Base-by-base conservation (phyloP, 2,888 invertebrate genomes). In the Chymomyza amoena region DNA sequence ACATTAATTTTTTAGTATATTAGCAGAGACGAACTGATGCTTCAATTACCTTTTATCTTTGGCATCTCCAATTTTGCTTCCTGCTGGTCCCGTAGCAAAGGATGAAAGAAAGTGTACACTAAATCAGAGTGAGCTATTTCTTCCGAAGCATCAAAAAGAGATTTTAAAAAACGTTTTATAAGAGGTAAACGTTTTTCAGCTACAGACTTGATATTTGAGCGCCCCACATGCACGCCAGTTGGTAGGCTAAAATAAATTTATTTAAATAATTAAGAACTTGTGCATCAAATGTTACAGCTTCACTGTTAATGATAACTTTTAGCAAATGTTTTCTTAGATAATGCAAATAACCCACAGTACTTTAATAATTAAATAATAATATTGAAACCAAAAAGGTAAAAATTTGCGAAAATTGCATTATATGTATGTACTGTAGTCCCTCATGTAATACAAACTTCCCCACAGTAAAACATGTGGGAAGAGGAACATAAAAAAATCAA, bases 41-140 rank as follows among this genome's bases (percentile, higher is more conserved):
- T 6, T 1, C 25, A 60, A 81, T 90, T 88, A 96, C 96, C 96
- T 94, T 94, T 95, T 51, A 95, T 94, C 93, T 96, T 96, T 74
- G 94, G 94, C 81, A 95, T 93, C 91, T 95, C 95, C 73, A 97
- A 95, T 82, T 96, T 96, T 13, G 96, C 95, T 88, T 97, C 97
- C 90, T 98, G 97, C 92, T 98, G 98, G 92, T 99, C 99, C 76
- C 99, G 93, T 74, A 98, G 92, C 75, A 99, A 92, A 2, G 99
- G 98, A 93, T 99, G 99, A 93, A 99, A 99, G 93, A 99, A 99
- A 0, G 99, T 99, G 91, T 99, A 99, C 0, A 99, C 98, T 66
- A 99, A 93, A 92, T 98, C 98, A 7, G 96, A 97, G 93, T 99
- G 98, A 0, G 97, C 96, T 81, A 99, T 97, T 93, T 99, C 99